Evolutionary conservation across 1,140 invertebrate genomes (phyloP).

Genomic region (Halictus rubicundus): DNA sequence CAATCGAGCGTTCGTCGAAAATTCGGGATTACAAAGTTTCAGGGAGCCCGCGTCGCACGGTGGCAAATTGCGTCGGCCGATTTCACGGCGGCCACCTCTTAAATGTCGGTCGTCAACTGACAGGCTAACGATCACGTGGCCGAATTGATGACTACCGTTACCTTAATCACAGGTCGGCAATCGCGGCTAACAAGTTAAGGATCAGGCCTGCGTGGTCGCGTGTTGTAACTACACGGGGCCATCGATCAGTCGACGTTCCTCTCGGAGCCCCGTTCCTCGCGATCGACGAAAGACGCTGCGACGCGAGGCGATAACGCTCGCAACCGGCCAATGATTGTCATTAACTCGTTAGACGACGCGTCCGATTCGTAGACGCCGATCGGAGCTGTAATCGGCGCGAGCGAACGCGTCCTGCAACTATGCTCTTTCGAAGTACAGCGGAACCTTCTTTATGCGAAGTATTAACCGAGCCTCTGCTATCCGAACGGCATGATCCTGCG

Average conservation of each 20-base stretch:
- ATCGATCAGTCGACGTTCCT: slow-evolving; percentile 50
- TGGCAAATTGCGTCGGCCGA: slow-evolving; percentile 67
- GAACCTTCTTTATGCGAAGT: not conserved
- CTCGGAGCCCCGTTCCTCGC: slow-evolving; percentile 18
- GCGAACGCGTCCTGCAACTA: not conserved
- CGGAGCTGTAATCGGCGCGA: not conserved
- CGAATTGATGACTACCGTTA: slow-evolving; percentile 69
- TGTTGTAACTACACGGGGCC: slow-evolving; percentile 53
- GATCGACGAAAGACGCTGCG: not conserved
- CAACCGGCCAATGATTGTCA: slow-evolving; percentile 3
- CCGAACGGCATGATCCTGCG: too few relatives aligned
- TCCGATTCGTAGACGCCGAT: not conserved
- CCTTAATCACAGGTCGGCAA: slow-evolving; percentile 68
- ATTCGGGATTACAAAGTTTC: slow-evolving; percentile 24
- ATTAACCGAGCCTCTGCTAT: not conserved
- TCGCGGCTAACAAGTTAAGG: slow-evolving; percentile 67
- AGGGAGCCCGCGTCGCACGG: slow-evolving; percentile 54
- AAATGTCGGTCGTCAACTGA: slow-evolving; percentile 68
- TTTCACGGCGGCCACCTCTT: slow-evolving; percentile 63
- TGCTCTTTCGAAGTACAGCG: not conserved
- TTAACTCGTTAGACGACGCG: not conserved
- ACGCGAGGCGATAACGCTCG: slow-evolving; percentile 4
- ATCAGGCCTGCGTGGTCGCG: slow-evolving; percentile 57
- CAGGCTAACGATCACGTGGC: slow-evolving; percentile 67
- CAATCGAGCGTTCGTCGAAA: not conserved